phyloP scores from a whole-genome alignment of 2,888 invertebrate genomes.

The Isoperla grammatica region DNA sequence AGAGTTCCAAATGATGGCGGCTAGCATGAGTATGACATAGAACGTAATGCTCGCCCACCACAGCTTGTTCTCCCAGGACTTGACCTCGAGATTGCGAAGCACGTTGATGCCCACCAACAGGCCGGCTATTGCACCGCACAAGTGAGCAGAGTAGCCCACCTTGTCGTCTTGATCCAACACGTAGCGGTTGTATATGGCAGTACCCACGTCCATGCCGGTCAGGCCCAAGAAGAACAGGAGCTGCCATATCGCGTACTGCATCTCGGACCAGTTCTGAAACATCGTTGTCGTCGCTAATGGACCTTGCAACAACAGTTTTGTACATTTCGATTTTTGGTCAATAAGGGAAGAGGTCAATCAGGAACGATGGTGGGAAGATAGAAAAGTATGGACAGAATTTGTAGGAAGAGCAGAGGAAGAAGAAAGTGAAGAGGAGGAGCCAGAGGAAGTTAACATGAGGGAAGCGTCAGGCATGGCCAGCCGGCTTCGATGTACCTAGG shows the following conservation, averaged over 20 bases:
- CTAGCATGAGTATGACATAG: slow-evolving; percentile 63
- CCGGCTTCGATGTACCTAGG: too few relatives aligned
- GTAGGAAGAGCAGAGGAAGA: too few relatives aligned
- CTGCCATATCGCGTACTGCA: slow-evolving; percentile 61
- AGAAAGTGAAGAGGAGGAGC: too few relatives aligned
- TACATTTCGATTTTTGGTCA: too few relatives aligned
- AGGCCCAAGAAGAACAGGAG: slow-evolving; percentile 8
- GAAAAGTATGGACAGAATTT: too few relatives aligned
- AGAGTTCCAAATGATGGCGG: slow-evolving; percentile 62
- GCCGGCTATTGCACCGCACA: slow-evolving; percentile 87
- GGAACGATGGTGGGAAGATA: too few relatives aligned
- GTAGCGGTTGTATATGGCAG: slow-evolving; percentile 68
- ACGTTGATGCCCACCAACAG: slow-evolving; percentile 77
- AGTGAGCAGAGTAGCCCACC: slow-evolving; percentile 90
- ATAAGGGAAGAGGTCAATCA: too few relatives aligned
- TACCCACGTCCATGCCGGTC: slow-evolving; percentile 28
- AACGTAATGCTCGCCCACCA: slow-evolving; percentile 75
- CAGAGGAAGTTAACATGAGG: too few relatives aligned
- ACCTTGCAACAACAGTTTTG: too few relatives aligned
- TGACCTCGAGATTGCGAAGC: slow-evolving; percentile 70
- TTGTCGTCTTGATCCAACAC: background rate
- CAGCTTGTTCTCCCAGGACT: slow-evolving; percentile 71
- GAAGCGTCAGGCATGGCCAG: too few relatives aligned
- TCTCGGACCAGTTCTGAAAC: slow-evolving; percentile 90
- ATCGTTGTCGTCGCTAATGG: too few relatives aligned